phyloP scores from a whole-genome alignment of 1,140 invertebrate genomes.

The Drosophila pruinosa region DNA sequence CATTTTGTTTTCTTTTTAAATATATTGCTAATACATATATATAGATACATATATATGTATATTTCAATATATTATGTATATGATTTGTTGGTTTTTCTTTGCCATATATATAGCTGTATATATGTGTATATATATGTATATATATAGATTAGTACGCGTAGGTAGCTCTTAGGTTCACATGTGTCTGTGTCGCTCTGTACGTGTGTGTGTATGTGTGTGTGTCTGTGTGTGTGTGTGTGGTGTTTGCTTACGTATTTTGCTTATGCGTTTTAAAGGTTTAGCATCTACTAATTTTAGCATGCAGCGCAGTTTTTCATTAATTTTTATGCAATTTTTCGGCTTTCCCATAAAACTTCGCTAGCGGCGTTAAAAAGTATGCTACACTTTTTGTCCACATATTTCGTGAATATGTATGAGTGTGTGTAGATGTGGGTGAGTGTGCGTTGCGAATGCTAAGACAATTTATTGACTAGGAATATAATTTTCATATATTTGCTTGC shows the following conservation, averaged over 20 bases:
- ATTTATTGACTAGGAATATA: constrained; percentile 71
- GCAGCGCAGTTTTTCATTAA: constrained; percentile 16
- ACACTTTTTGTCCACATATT: constrained; percentile 14
- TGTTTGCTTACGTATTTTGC: constrained; percentile 45
- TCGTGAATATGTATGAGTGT: constrained; percentile 1
- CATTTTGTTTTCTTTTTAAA: constrained; percentile 43
- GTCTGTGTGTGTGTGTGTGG: constrained; percentile 16
- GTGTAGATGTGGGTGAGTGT: constrained; percentile 1
- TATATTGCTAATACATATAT: constrained; percentile 65
- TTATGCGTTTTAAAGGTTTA: constrained; percentile 11
- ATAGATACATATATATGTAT: constrained; percentile 39
- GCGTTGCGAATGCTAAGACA: constrained; percentile 50
- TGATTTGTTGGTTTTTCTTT: constrained; percentile 41
- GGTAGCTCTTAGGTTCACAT: constrained; percentile 75
- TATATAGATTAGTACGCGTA: constrained; percentile 76
- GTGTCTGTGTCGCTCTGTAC: constrained; percentile 24
- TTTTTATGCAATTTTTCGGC: not conserved
- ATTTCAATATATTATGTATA: not conserved
- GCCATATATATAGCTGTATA: constrained; percentile 43
- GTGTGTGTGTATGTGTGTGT: constrained; percentile 8
- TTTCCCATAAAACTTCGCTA: constrained; percentile 12
- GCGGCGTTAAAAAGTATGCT: constrained; percentile 50
- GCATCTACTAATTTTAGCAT: constrained; percentile 22
- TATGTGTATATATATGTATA: constrained; percentile 36
- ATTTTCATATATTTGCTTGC: constrained; percentile 36